Conservation (phyloP, 2,113 vertebrate genomes). For the Oreochromis tanganicae region DNA sequence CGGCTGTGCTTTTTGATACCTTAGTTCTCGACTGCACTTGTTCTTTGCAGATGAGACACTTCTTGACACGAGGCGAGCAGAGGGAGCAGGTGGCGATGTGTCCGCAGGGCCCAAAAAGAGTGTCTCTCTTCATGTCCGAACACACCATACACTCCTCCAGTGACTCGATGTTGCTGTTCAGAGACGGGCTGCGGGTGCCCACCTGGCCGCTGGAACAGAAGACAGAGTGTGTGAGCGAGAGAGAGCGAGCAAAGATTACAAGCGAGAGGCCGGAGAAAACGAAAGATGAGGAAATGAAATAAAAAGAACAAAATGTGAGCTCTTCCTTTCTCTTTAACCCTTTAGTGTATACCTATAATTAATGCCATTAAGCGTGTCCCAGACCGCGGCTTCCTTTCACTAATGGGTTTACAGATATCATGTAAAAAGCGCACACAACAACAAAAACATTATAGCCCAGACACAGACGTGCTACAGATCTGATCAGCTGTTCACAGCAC, state of each 20-base stretch:
- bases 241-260: neutral
- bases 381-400: neutral
- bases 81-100: conserved; percentile 98
- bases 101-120: conserved; percentile 96
- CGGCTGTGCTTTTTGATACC: conserved; percentile 65
- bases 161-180: conserved; percentile 94
- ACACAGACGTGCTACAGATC: neutral
- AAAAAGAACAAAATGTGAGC: neutral
- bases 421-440: neutral
- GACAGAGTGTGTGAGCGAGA: neutral
- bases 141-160: conserved; percentile 99
- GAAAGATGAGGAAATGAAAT: neutral
- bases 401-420: neutral
- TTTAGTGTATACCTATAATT: neutral
- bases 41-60: conserved; percentile 99
- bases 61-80: conserved; percentile 98
- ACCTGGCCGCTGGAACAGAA: conserved; percentile 83
- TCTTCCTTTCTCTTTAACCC: neutral
- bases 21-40: conserved; percentile 98
- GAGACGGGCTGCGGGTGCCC: conserved; percentile 92
- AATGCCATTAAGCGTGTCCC: neutral
- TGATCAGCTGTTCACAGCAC: neutral
- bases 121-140: conserved; percentile 98
- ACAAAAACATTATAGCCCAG: neutral
- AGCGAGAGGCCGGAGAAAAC: neutral